phyloP scores from a whole-genome alignment of 2,797 vertebrate genomes.

The Synaphobranchus kaupii region DNA sequence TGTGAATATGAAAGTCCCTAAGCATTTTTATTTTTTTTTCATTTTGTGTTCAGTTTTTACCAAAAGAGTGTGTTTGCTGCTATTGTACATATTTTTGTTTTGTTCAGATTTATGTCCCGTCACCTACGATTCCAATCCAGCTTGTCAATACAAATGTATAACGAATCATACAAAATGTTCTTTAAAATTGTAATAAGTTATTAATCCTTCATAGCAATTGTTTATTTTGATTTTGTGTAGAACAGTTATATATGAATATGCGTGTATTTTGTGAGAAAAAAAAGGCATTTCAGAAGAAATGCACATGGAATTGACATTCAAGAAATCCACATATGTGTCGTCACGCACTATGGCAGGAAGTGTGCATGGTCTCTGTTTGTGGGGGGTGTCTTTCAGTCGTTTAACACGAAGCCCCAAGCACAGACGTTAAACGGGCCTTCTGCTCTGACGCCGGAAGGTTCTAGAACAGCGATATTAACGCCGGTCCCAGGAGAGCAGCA shows the following conservation, averaged over 20 bases:
- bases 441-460: background rate
- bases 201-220: slow-evolving; percentile 41
- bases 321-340: background rate
- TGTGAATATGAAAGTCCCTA: slow-evolving; percentile 62
- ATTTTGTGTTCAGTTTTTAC: slow-evolving; percentile 64
- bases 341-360: background rate
- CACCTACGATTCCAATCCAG: slow-evolving; percentile 49
- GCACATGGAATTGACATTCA: slow-evolving; percentile 31
- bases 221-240: slow-evolving; percentile 55
- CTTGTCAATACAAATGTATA: slow-evolving; percentile 48
- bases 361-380: background rate
- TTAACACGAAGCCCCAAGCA: slow-evolving; percentile 7
- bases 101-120: slow-evolving; percentile 58
- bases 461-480: background rate
- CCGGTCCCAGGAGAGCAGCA: background rate
- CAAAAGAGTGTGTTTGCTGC: slow-evolving; percentile 78
- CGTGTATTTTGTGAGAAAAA: slow-evolving; percentile 46
- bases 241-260: slow-evolving; percentile 44
- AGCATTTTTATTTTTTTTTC: slow-evolving; percentile 45
- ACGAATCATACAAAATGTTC: slow-evolving; percentile 39
- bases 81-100: slow-evolving; percentile 66
- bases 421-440: background rate
- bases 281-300: slow-evolving; percentile 54
- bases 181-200: slow-evolving; percentile 37
- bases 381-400: background rate